Evolutionary conservation across 2,797 vertebrate species (phyloP).

Genomic region (Chaunax sp.): DNA sequence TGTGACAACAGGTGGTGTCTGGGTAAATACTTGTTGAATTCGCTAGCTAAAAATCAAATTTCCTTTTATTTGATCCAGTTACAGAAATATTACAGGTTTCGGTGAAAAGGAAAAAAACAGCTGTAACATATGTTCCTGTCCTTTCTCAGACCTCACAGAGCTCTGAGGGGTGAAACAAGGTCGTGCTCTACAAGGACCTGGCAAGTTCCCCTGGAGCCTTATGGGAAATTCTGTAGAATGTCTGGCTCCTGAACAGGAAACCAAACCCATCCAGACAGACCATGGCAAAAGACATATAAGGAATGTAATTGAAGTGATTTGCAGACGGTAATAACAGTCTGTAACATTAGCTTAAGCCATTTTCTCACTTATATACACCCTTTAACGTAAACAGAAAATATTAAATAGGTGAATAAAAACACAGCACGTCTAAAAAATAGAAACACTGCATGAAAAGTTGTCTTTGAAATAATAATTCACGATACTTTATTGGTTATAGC

Average conservation of each 20-base stretch:
- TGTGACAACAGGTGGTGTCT: neutral
- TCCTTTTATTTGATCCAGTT: neutral
- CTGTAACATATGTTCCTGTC: slow-evolving; percentile 21
- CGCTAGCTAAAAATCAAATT: neutral
- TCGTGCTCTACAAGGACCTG: slow-evolving; percentile 43
- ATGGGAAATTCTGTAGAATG: slow-evolving; percentile 70
- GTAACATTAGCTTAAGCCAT: too few species aligned
- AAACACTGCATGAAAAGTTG: too few species aligned
- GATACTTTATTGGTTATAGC: too few species aligned
- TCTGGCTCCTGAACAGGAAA: slow-evolving; percentile 70
- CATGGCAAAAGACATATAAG: slow-evolving; percentile 40
- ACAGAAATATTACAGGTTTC: slow-evolving; percentile 7
- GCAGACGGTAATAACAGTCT: neutral
- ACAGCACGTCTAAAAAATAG: too few species aligned
- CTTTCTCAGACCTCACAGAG: slow-evolving; percentile 50
- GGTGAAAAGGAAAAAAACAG: slow-evolving; percentile 46
- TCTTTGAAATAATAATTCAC: too few species aligned
- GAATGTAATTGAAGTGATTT: slow-evolving; percentile 26
- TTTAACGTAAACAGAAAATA: too few species aligned
- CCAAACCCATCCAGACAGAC: slow-evolving; percentile 61
- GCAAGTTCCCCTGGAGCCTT: slow-evolving; percentile 50
- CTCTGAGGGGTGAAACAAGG: slow-evolving; percentile 54
- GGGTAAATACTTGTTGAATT: neutral
- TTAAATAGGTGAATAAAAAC: too few species aligned
- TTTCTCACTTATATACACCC: too few species aligned